Percentiles rank a stretch among this genome's conserved stretches.
Evolutionary conservation across 2,888 invertebrate genomes (phyloP).

Genomic region (Allacma fusca): DNA sequence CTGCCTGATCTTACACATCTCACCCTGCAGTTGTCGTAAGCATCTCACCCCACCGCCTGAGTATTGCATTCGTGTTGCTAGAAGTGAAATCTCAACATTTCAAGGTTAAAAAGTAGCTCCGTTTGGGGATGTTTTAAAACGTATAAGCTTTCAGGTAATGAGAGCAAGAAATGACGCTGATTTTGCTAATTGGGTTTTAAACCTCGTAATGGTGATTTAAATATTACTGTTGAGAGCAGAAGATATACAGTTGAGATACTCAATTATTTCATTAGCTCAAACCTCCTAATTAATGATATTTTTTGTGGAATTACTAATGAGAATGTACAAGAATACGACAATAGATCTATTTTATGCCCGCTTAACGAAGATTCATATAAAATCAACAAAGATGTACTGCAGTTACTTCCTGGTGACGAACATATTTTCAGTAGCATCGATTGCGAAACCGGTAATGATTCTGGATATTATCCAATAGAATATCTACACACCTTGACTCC

Average conservation of each 20-base stretch:
- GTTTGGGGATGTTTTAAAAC: constrained; percentile 46
- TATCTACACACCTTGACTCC: no score
- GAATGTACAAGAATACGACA: background rate
- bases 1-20: no score
- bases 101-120: constrained; percentile 42
- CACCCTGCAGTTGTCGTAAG: no score
- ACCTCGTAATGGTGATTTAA: constrained; percentile 32
- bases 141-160: constrained; percentile 45
- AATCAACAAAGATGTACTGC: constrained; percentile 33
- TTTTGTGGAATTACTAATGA: background rate
- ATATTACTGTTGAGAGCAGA: background rate
- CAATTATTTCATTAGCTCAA: background rate
- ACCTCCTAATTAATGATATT: background rate
- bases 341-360: constrained; percentile 37
- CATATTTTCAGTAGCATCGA: constrained; percentile 25
- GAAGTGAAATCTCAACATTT: no score
- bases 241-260: constrained; percentile 24
- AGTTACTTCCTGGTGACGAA: background rate
- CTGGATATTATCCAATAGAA: no score
- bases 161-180: constrained; percentile 32
- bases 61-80: no score
- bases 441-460: no score
- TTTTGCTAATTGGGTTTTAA: constrained; percentile 33
- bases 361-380: constrained; percentile 34
- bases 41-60: no score